Conservation (phyloP, 2,113 vertebrate species). For the Arenaria interpres region DNA sequence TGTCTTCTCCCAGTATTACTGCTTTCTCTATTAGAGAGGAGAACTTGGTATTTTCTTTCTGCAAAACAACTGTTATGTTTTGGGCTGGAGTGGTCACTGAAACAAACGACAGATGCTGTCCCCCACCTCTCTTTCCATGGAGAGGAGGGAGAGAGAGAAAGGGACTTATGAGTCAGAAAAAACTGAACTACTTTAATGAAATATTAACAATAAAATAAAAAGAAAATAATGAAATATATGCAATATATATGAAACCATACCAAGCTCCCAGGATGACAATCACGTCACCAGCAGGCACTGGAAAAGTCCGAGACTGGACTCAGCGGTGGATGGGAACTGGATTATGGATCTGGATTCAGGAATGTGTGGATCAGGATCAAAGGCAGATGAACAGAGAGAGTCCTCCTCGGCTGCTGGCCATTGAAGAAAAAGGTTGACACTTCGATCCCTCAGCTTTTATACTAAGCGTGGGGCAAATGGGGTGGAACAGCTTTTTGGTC, state of each 20-base stretch:
- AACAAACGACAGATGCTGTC: neutral
- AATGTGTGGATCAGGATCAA: neutral
- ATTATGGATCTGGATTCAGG: neutral
- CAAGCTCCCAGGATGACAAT: neutral
- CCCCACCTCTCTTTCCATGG: neutral
- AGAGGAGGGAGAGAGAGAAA: neutral
- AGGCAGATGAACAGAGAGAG: neutral
- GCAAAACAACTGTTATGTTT: neutral
- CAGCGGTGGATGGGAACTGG: neutral
- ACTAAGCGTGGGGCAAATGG: neutral
- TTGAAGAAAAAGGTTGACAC: neutral
- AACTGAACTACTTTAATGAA: neutral
- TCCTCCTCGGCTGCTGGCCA: neutral
- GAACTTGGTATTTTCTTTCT: neutral
- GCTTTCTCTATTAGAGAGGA: neutral
- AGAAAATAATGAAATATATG: neutral
- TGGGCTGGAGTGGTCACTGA: neutral
- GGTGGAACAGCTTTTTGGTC: neutral
- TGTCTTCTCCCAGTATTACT: neutral
- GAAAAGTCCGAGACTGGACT: neutral
- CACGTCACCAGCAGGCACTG: neutral
- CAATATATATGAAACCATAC: neutral
- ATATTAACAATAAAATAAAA: neutral
- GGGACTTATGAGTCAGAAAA: neutral
- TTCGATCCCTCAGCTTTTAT: neutral